Evolutionary conservation across 2,888 invertebrate species (phyloP).

Genomic region (Micoletzkya japonica): DNA sequence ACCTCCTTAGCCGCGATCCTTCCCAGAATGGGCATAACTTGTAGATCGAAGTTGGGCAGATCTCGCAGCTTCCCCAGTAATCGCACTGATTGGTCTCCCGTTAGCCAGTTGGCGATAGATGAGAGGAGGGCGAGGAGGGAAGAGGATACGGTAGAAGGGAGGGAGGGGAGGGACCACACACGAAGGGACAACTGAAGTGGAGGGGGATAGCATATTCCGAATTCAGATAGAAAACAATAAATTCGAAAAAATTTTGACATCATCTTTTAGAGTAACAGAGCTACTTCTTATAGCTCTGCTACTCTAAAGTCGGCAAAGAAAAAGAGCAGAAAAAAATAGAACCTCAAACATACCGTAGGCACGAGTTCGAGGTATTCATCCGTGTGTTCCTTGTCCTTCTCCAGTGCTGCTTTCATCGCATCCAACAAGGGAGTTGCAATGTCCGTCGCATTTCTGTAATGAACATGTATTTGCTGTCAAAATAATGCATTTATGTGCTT

Average conservation of each 20-base stretch:
- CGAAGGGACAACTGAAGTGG: slow-evolving; percentile 2
- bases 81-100: not conserved
- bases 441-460: slow-evolving; percentile 10
- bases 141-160: not conserved
- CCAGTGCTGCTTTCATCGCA: not conserved
- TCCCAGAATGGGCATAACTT: slow-evolving; percentile 48
- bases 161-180: not conserved
- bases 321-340: too few relatives aligned
- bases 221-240: too few relatives aligned
- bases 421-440: slow-evolving; percentile 8
- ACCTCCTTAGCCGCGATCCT: slow-evolving; percentile 32
- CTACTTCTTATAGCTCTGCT: too few relatives aligned
- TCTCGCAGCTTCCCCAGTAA: not conserved
- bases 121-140: slow-evolving; percentile 13
- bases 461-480: too few relatives aligned
- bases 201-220: not conserved
- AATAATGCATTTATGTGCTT: too few relatives aligned
- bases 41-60: slow-evolving; percentile 44
- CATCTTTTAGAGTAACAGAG: too few relatives aligned
- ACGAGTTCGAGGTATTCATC: slow-evolving; percentile 6
- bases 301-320: too few relatives aligned
- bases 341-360: slow-evolving; percentile 5
- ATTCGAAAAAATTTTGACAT: too few relatives aligned
- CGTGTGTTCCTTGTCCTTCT: not conserved
- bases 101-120: slow-evolving; percentile 5